Evolutionary conservation across 2,113 vertebrate species (phyloP).

Genomic region (Dryoscopus gambensis): DNA sequence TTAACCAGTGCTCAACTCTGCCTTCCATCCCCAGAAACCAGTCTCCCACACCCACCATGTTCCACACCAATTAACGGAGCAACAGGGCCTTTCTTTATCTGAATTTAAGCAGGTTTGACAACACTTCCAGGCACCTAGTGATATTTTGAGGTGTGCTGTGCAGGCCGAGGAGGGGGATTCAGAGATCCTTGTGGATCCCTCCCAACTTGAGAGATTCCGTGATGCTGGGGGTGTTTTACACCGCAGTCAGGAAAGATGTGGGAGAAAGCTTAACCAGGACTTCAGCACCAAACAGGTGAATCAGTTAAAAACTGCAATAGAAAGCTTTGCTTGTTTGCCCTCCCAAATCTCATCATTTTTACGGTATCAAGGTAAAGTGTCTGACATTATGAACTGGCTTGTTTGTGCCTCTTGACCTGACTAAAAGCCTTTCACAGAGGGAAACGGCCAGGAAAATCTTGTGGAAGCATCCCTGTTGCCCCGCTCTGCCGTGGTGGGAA

Average conservation of each 20-base stretch:
- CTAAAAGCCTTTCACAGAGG: not conserved
- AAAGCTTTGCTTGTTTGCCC: not conserved
- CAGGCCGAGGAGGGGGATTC: not conserved
- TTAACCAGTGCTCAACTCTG: not conserved
- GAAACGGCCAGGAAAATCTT: not conserved
- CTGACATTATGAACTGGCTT: accelerated
- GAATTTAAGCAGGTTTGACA: not conserved
- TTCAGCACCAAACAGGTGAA: accelerated
- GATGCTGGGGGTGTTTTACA: accelerated
- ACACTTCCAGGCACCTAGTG: not conserved
- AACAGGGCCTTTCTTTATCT: accelerated
- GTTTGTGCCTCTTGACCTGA: not conserved
- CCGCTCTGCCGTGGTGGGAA: not conserved
- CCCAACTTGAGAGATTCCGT: accelerated
- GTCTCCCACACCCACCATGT: accelerated
- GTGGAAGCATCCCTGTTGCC: not conserved
- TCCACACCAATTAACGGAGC: not conserved
- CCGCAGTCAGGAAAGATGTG: accelerated
- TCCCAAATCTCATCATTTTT: accelerated
- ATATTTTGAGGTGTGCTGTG: not conserved
- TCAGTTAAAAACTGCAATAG: accelerated
- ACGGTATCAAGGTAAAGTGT: accelerated
- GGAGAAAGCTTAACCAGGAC: accelerated
- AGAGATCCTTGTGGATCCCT: not conserved
- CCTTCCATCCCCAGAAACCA: not conserved